phyloP scores from a whole-genome alignment of 1,140 invertebrate species.

The Wasmannia auropunctata region DNA sequence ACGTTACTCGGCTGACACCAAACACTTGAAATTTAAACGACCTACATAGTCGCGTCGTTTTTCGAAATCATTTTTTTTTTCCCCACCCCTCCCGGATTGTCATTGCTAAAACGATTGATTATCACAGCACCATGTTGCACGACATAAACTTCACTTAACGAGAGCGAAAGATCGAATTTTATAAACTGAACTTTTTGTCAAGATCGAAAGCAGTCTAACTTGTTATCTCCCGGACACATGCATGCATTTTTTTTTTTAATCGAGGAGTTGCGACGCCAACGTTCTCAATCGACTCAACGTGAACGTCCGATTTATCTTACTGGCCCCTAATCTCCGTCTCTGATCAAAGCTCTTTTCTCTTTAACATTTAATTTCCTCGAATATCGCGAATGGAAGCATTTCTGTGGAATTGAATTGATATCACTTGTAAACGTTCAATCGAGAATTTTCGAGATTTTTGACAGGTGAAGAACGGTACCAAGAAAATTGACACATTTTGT shows the following conservation, averaged over 20 bases:
- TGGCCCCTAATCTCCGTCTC: background rate
- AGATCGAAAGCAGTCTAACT: constrained; percentile 21
- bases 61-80: background rate
- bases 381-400: constrained; percentile 37
- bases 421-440: constrained; percentile 58
- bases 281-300: background rate
- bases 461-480: constrained; percentile 74
- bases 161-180: constrained; percentile 41
- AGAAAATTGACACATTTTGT: constrained; percentile 79
- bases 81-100: background rate
- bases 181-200: constrained; percentile 45
- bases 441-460: constrained; percentile 63
- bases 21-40: constrained; percentile 42
- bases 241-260: constrained; percentile 47
- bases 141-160: constrained; percentile 68
- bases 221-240: constrained; percentile 5
- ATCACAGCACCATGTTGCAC: constrained; percentile 69
- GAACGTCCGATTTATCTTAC: background rate
- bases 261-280: background rate
- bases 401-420: constrained; percentile 16
- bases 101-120: constrained; percentile 36
- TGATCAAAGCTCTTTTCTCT: background rate
- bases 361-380: constrained; percentile 35
- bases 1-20: constrained; percentile 40
- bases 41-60: background rate